Evolutionary conservation across 2,888 invertebrate genomes (phyloP), one percentile per base, ranked within the genome.

Genomic region (Scaptomyza cyrtandrae): DNA sequence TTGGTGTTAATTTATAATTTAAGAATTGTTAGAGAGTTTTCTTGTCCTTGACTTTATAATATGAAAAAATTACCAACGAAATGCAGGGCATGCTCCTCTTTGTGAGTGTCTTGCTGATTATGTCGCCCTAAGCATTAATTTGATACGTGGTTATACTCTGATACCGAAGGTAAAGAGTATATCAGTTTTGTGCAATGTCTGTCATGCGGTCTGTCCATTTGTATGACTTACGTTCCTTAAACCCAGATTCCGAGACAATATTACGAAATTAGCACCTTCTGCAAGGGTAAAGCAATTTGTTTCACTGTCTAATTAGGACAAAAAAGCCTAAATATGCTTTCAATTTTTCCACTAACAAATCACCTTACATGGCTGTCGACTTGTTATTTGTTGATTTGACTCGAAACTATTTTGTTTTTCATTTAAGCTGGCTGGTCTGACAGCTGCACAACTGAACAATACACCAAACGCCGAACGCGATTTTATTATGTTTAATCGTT

Each of bases 401-500:
- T 10, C 9, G 29, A 33, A 29, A 6, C 10, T 41, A 11, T 31
- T 19, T 50, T 65, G 59, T 62, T 39, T 64, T 52, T 52, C 9
- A 52, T 84, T 78, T 6, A 86, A 90, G 90, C 79, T 90, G 29
- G 43, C 68, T 33, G 59, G 55, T 11, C 70, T 90, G 37, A 53
- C 70, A 43, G 63, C 90, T 6, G 54, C 56, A 1, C 59, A 78
- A 16, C 60, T 91, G 31, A 91, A 90, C 61, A 91, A 91, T 63
- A 91, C 91, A 0, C 79, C 57, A 31, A 83, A 78, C 29, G 90
- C 91, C 3, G 84, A 91, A 48, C 93, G 94, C 24, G 95, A 97
- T 50, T 93, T 96, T 43, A 90, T 98, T 43, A 95, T 97, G 92
- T 97, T 97, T 93, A 98, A 98, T 92, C 93, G 97, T 24, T 96